phyloP scores from a whole-genome alignment of 64 coral and sea anemone genomes.

The Astreopora myriophthalma region DNA sequence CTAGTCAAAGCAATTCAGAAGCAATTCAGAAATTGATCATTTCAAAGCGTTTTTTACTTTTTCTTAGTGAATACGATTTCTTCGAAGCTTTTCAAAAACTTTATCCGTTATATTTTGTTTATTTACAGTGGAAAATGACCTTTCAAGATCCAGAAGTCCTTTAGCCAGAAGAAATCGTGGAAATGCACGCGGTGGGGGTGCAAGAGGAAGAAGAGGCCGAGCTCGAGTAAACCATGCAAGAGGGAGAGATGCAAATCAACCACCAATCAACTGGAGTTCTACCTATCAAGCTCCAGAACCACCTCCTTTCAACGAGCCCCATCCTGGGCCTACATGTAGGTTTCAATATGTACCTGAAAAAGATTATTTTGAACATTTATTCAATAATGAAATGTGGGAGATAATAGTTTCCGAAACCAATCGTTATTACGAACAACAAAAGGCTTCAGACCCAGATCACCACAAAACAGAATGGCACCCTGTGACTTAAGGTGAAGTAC shows the following conservation, averaged over 20 bases:
- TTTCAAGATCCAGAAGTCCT: constrained; percentile 1
- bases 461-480: constrained; percentile 59
- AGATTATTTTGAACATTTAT: constrained; percentile 74
- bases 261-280: constrained; percentile 1
- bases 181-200: background rate
- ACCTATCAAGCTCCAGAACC: constrained; percentile 10
- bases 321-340: constrained; percentile 37
- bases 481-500: constrained; percentile 52
- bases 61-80: background rate
- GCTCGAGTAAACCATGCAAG: constrained; percentile 10
- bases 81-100: constrained; percentile 18
- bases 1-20: background rate
- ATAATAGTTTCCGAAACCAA: constrained; percentile 65
- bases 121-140: constrained; percentile 27
- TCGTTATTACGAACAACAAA: constrained; percentile 43
- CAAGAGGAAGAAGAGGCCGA: constrained; percentile 12
- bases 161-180: constrained; percentile 27
- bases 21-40: background rate
- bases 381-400: constrained; percentile 60
- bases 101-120: constrained; percentile 6
- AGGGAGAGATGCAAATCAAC: constrained; percentile 5
- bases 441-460: constrained; percentile 28
- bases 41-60: constrained; percentile 33
- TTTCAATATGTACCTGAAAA: constrained; percentile 46
- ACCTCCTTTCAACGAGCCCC: background rate